These are phyloP conservation scores for Zaprionus africanus DNA, from an alignment of 1,140 invertebrate species.

Conservation along the genomic window DNA sequence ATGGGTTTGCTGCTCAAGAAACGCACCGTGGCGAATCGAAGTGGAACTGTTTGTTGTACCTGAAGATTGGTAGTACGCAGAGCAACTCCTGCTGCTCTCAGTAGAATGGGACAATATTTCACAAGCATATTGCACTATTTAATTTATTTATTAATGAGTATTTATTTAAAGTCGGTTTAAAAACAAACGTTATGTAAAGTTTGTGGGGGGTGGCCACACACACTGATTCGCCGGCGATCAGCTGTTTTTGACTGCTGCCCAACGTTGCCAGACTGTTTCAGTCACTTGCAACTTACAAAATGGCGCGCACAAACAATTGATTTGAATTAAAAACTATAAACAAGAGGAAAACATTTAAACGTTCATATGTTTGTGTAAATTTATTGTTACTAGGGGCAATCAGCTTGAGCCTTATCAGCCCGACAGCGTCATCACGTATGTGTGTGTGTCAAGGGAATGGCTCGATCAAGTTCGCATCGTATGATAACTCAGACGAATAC, in stretches of 20 bases:
- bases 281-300: neutral
- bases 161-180: slow-evolving; percentile 8
- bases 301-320: slow-evolving; percentile 1
- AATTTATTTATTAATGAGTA: neutral
- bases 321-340: slow-evolving; percentile 30
- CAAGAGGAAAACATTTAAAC: neutral
- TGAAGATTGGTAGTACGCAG: neutral
- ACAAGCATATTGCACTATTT: slow-evolving; percentile 42
- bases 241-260: slow-evolving; percentile 29
- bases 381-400: slow-evolving; percentile 52
- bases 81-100: slow-evolving; percentile 5
- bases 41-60: neutral
- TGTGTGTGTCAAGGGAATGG: slow-evolving; percentile 62
- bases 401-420: slow-evolving; percentile 40
- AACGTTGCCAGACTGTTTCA: slow-evolving; percentile 40
- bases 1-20: slow-evolving; percentile 35
- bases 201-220: neutral
- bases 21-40: slow-evolving; percentile 10
- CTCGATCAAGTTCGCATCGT: slow-evolving; percentile 56
- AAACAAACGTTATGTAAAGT: slow-evolving; percentile 62
- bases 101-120: slow-evolving; percentile 21
- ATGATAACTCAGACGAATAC: slow-evolving; percentile 62
- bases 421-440: slow-evolving; percentile 41
- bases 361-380: slow-evolving; percentile 6
- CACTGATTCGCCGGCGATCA: slow-evolving; percentile 38